Evolutionary conservation across 2,888 invertebrate genomes (phyloP).

Genomic region (Bembecia ichneumoniformis): DNA sequence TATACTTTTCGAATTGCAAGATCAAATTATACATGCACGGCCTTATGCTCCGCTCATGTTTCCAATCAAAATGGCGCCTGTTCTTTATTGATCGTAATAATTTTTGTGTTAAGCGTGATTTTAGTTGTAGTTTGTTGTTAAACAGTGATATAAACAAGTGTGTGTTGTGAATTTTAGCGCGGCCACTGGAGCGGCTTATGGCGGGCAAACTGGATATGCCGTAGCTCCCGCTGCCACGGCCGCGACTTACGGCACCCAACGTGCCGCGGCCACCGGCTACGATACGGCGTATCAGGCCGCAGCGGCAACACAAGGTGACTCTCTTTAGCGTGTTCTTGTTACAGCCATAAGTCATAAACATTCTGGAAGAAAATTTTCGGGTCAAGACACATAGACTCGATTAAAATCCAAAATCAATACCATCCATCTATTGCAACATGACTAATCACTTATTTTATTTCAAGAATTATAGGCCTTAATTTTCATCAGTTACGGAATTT

Average conservation of each 20-base stretch:
- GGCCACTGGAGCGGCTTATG: slow-evolving; percentile 86
- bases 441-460: no score
- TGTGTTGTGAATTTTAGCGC: slow-evolving; percentile 54
- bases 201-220: slow-evolving; percentile 87
- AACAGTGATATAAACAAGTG: slow-evolving; percentile 5
- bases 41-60: slow-evolving; percentile 43
- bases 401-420: neutral
- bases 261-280: slow-evolving; percentile 83
- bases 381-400: no score
- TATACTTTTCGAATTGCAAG: slow-evolving; percentile 3
- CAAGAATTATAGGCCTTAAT: no score
- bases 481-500: no score
- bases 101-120: slow-evolving; percentile 9
- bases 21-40: slow-evolving; percentile 21
- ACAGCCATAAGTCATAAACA: no score
- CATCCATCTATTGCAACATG: neutral
- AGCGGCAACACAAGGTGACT: slow-evolving; percentile 79
- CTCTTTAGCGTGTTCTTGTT: no score
- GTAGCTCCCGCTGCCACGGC: slow-evolving; percentile 87
- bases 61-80: slow-evolving; percentile 66
- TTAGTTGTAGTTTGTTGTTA: slow-evolving; percentile 13
- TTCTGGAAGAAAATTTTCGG: no score
- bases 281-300: slow-evolving; percentile 88
- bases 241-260: slow-evolving; percentile 87
- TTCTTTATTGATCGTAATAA: slow-evolving; percentile 46